Evolutionary conservation across 2,113 vertebrate genomes (phyloP).

Genomic region (Neodontobutis hainanensis): DNA sequence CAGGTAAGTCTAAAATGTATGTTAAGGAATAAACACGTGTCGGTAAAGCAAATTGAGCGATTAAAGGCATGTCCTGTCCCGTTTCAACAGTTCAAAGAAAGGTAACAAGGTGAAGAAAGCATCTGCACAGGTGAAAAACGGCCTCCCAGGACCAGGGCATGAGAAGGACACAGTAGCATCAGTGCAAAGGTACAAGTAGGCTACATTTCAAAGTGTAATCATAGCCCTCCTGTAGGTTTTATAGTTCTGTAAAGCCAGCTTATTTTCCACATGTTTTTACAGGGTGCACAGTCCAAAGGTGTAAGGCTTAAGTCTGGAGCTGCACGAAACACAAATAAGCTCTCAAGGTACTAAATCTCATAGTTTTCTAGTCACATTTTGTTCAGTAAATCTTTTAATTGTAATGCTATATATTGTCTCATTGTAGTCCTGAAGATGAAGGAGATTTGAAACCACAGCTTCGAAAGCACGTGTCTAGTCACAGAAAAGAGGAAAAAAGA

Average conservation of each 20-base stretch:
- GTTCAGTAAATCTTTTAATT: conserved; percentile 20
- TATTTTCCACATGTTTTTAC: conserved; percentile 12
- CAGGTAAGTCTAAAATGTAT: conserved; percentile 61
- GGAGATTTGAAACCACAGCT: conserved; percentile 59
- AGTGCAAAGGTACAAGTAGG: conserved; percentile 78
- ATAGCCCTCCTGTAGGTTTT: not conserved
- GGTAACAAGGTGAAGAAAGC: conserved; percentile 81
- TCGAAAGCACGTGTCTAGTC: conserved; percentile 56
- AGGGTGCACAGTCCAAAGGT: conserved; percentile 64
- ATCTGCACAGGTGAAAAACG: conserved; percentile 72
- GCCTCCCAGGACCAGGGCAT: conserved; percentile 71
- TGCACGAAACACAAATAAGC: conserved; percentile 61
- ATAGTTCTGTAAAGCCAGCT: conserved; percentile 1
- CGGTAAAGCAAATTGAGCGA: fast-evolving
- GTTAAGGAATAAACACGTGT: fast-evolving
- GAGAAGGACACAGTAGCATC: conserved; percentile 75
- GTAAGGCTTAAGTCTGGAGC: conserved; percentile 55
- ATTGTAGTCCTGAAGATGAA: conserved; percentile 69
- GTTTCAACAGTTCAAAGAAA: conserved; percentile 77
- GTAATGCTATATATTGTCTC: conserved; percentile 1
- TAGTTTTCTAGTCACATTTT: not conserved
- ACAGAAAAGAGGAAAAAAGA: conserved; percentile 65
- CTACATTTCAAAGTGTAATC: not conserved
- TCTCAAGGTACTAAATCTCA: conserved; percentile 61
- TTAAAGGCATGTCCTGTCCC: conserved; percentile 1